phyloP scores from a whole-genome alignment of 2,113 vertebrate genomes.

The Gallinago media region DNA sequence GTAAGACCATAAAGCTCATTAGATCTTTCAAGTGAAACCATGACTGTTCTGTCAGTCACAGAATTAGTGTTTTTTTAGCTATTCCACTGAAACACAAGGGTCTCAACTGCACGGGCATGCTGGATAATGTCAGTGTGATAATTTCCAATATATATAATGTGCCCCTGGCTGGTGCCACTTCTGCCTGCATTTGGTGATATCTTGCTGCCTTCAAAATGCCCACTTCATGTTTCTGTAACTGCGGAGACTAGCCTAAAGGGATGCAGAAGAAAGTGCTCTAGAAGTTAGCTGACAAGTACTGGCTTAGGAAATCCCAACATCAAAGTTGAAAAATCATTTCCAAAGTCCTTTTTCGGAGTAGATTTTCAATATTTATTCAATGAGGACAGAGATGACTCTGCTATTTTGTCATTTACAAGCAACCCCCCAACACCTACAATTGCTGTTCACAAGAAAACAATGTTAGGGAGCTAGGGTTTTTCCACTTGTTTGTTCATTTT shows the following conservation, averaged over 20 bases:
- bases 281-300: background rate
- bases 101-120: background rate
- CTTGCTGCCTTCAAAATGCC: background rate
- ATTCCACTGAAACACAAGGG: background rate
- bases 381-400: background rate
- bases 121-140: background rate
- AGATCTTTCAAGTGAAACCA: background rate
- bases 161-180: background rate
- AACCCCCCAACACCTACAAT: background rate
- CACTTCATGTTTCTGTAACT: background rate
- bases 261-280: background rate
- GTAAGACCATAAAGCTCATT: conserved; percentile 30
- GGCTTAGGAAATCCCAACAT: background rate
- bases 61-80: background rate
- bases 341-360: background rate
- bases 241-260: background rate
- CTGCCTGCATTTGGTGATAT: background rate
- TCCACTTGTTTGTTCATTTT: background rate
- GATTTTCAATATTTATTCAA: background rate
- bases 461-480: background rate
- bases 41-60: background rate
- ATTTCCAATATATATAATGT: background rate
- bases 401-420: background rate
- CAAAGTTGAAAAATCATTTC: background rate
- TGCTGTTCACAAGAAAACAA: background rate